Base-by-base conservation (phyloP, 2,888 invertebrate genomes). In the Drosophila anomalata region DNA sequence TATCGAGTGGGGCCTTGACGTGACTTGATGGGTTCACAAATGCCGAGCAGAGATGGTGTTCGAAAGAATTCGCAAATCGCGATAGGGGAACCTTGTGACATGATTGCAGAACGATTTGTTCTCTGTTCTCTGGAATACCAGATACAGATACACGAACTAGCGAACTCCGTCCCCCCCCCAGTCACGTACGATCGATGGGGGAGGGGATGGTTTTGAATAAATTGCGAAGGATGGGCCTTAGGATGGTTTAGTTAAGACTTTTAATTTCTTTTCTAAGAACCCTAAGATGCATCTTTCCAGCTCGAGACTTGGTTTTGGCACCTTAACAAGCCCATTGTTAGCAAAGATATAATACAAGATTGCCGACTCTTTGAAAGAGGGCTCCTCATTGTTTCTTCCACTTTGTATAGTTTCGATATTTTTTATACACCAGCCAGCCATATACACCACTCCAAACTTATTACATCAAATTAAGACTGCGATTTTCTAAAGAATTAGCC, bases 401-500 rank as follows among this genome's bases (percentile, higher is more conserved):
- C 41, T 50, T 50, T 51, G 24, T 44, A 17, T 20, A 22, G 29
- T 24, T 36, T 17, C 33, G 36, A 14, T 47, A 46, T 29, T 36
- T n/a, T 36, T n/a, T 36, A 17, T 11, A 54, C 12, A 12, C 14
- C 33, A 33, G 5, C 33, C 33, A 33, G 12, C 1, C 33, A 62
- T 56, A n/a, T 51, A 60, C 62, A 52, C 66, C 58, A 42, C 69
- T 78, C 46, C 72, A 74, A 80, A 75, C 71, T 71, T 84, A 75
- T 81, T 77, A 77, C 85, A 76, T 72, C 75, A 77, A 81, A 79
- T 79, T 74, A 75, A 81, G 58, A 72, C 47, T 46, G 51, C 62
- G 69, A 71, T 77, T 85, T 81, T 82, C 74, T 75, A 85, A 73
- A 79, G 85, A 85, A 79, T 72, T 68, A 56, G 55, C 70, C 54